Evolutionary conservation across 2,888 invertebrate species (phyloP).

Genomic region (Xestoiulus laeticollis): DNA sequence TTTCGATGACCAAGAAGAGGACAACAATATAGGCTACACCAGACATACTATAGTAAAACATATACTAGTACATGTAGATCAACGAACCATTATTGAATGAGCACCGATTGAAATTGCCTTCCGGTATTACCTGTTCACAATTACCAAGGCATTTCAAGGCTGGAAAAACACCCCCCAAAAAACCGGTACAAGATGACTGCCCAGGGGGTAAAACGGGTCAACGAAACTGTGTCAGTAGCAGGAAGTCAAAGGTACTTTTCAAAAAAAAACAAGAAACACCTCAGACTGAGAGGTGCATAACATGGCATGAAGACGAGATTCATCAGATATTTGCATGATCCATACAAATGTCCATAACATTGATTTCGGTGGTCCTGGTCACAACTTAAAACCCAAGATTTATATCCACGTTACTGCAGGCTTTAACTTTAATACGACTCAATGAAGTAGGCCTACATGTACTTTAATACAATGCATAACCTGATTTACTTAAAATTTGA

Average conservation of each 20-base stretch:
- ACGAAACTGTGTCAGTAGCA: background rate
- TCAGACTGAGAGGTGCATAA: background rate
- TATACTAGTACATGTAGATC: too few relatives aligned
- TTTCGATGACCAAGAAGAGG: too few relatives aligned
- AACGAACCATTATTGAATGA: background rate
- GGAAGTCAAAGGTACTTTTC: background rate
- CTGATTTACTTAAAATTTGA: background rate
- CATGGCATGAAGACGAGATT: background rate
- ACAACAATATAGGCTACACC: too few relatives aligned
- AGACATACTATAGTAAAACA: too few relatives aligned
- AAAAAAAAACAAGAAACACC: background rate
- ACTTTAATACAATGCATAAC: too few relatives aligned
- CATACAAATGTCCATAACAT: background rate
- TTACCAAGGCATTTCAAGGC: background rate
- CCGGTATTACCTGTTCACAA: constrained; percentile 1
- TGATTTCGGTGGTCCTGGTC: too few relatives aligned
- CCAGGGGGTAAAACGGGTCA: background rate
- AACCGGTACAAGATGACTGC: background rate
- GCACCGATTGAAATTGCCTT: background rate
- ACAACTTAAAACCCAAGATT: background rate
- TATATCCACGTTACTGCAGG: too few relatives aligned
- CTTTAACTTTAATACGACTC: too few relatives aligned
- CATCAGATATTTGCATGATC: background rate
- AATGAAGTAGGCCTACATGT: too few relatives aligned
- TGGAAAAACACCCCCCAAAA: background rate